Evolutionary conservation across 2,113 vertebrate genomes (phyloP).

Genomic region (Paramormyrops kingsleyae): DNA sequence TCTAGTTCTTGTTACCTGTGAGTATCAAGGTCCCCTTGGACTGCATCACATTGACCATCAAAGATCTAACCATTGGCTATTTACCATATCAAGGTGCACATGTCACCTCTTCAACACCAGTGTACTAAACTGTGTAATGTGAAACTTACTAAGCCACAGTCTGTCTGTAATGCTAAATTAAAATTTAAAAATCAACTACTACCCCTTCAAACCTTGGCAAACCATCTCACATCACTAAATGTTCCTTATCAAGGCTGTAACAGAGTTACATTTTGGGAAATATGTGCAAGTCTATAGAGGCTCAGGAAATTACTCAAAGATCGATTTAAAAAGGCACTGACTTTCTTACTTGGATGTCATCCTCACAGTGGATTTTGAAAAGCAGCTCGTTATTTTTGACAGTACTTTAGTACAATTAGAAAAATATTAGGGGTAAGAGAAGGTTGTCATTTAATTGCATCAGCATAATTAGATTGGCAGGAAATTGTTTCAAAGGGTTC

Average conservation of each 20-base stretch:
- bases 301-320: background rate
- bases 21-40: background rate
- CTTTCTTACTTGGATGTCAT: background rate
- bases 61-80: background rate
- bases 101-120: background rate
- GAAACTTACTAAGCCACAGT: background rate
- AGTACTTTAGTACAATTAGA: background rate
- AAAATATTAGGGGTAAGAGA: background rate
- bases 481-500: conserved; percentile 6
- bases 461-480: background rate
- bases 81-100: background rate
- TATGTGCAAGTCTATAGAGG: background rate
- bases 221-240: background rate
- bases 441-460: background rate
- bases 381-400: background rate
- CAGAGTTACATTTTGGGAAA: background rate
- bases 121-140: background rate
- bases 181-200: background rate
- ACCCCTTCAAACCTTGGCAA: background rate
- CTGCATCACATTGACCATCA: background rate
- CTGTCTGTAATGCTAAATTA: background rate
- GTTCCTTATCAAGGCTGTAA: background rate
- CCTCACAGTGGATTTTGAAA: background rate
- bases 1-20: background rate
- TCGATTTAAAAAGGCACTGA: background rate